A percentile compares a stretch with the other conserved stretches of the same genome.
phyloP scores from a whole-genome alignment of 1,140 invertebrate genomes.

The Microplitis mediator region DNA sequence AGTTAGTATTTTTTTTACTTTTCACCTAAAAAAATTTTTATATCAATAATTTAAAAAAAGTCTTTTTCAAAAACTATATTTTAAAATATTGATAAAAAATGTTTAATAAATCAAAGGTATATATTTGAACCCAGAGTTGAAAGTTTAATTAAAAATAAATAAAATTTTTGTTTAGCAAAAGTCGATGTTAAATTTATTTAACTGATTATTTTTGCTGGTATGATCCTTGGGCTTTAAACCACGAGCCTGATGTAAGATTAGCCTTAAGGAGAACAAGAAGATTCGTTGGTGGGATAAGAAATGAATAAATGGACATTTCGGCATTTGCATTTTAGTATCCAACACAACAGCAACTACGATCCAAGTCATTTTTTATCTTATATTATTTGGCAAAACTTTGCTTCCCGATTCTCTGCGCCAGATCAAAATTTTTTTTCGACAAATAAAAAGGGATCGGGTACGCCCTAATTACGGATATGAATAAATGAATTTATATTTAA shows the following conservation, averaged over 20 bases:
- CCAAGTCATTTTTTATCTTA: neutral
- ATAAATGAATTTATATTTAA: slow-evolving; percentile 28
- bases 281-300: slow-evolving; percentile 29
- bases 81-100: too few relatives aligned
- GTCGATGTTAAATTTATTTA: neutral
- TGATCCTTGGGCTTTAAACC: slow-evolving; percentile 14
- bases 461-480: slow-evolving; percentile 25
- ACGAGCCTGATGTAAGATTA: slow-evolving; percentile 31
- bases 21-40: too few relatives aligned
- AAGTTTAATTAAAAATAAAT: too few relatives aligned
- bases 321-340: slow-evolving; percentile 34
- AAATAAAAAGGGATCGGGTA: neutral
- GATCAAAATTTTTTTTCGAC: slow-evolving; percentile 14
- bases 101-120: too few relatives aligned
- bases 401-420: slow-evolving; percentile 9
- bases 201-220: neutral
- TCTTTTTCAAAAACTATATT: too few relatives aligned
- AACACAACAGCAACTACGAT: neutral
- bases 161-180: neutral
- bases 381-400: neutral
- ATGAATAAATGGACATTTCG: slow-evolving; percentile 33
- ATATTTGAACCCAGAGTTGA: too few relatives aligned
- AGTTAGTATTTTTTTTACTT: too few relatives aligned
- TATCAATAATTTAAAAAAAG: too few relatives aligned
- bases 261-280: slow-evolving; percentile 1